Percentiles rank a stretch among this genome's conserved stretches.
phyloP scores from a whole-genome alignment of 2,888 invertebrate species.

The Cheilosia urbana region DNA sequence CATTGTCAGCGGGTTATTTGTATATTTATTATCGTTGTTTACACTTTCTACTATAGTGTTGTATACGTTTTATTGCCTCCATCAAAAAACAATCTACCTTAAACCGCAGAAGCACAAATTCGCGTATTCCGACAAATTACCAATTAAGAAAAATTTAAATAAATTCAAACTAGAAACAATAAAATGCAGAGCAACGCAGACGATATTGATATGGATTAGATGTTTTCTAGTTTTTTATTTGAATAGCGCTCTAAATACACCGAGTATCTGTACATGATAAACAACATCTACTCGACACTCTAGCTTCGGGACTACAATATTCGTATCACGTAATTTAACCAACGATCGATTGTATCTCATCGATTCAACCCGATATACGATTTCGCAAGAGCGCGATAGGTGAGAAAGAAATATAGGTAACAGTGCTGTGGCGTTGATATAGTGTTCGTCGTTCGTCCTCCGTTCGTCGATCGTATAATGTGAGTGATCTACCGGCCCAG shows the following conservation, averaged over 20 bases:
- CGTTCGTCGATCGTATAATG: conserved; percentile 19
- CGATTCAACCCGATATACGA: conserved; percentile 47
- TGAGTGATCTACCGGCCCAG: conserved; percentile 68
- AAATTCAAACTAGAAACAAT: conserved; percentile 10
- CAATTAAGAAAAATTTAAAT: conserved; percentile 50
- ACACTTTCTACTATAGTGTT: conserved; percentile 39
- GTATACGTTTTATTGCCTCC: conserved; percentile 55
- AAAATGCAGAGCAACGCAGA: no score
- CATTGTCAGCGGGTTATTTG: conserved; percentile 66
- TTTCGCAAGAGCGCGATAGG: conserved; percentile 40
- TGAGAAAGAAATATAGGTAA: conserved; percentile 1
- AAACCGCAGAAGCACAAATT: conserved; percentile 26
- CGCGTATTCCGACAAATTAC: conserved; percentile 45
- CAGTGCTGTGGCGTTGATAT: conserved; percentile 14
- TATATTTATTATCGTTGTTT: conserved; percentile 56
- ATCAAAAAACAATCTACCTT: conserved; percentile 43
- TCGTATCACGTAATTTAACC: conserved; percentile 68
- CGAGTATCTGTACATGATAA: conserved; percentile 60
- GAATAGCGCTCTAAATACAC: conserved; percentile 35
- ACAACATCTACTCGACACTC: conserved; percentile 59
- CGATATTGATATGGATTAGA: conserved; percentile 28
- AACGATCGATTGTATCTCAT: conserved; percentile 53
- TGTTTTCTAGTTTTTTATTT: conserved; percentile 34
- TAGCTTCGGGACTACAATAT: conserved; percentile 52
- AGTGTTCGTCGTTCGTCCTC: conserved; percentile 38